phyloP scores from a whole-genome alignment of 2,113 vertebrate genomes.

The Marcusenius ussheri region DNA sequence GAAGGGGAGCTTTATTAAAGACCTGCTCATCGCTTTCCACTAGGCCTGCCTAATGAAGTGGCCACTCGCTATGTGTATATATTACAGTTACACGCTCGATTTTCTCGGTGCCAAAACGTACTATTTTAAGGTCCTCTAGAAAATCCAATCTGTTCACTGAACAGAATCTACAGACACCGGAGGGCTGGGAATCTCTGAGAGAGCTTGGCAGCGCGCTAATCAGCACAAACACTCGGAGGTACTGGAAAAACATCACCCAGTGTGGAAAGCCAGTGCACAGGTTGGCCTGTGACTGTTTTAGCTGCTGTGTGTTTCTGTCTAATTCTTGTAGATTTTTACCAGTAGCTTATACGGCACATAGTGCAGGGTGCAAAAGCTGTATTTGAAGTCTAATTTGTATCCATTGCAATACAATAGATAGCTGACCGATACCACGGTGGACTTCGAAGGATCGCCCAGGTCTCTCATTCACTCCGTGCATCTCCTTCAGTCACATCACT shows the following conservation, averaged over 20 bases:
- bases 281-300: neutral
- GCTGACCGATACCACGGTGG: neutral
- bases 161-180: neutral
- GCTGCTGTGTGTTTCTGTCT: neutral
- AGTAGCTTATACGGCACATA: neutral
- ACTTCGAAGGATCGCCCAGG: neutral
- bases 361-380: neutral
- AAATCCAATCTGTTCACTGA: conserved; percentile 4
- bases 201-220: neutral
- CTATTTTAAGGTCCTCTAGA: neutral
- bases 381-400: neutral
- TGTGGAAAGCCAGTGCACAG: neutral
- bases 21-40: neutral
- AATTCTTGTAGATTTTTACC: neutral
- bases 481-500: neutral
- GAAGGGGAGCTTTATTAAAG: neutral
- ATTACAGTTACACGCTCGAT: neutral
- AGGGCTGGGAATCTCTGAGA: neutral
- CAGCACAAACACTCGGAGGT: neutral
- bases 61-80: neutral
- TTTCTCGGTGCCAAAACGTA: neutral
- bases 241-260: neutral
- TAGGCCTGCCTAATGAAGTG: neutral
- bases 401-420: neutral
- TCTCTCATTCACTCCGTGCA: neutral